phyloP scores from a whole-genome alignment of 2,113 vertebrate species.

The Callospermophilus lateralis region DNA sequence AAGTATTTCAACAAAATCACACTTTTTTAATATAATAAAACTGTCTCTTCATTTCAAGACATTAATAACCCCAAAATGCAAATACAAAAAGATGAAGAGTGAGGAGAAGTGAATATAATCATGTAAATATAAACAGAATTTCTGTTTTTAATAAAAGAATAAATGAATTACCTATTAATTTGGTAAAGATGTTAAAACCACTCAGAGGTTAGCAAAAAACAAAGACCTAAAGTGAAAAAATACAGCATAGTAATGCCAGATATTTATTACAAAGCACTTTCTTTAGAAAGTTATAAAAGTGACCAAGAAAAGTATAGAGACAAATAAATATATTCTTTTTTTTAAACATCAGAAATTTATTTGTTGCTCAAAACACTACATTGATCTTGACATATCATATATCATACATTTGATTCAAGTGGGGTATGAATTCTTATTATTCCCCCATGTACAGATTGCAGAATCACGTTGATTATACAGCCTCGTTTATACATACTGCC shows the following conservation, averaged over 20 bases:
- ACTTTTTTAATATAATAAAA: conserved; percentile 9
- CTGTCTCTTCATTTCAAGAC: conserved; percentile 6
- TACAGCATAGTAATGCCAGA: not conserved
- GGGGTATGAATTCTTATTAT: too few relatives aligned
- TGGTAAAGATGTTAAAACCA: not conserved
- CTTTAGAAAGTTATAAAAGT: not conserved
- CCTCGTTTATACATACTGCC: too few relatives aligned
- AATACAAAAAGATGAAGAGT: not conserved
- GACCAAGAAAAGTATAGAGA: not conserved
- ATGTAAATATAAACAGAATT: not conserved
- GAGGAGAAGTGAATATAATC: not conserved
- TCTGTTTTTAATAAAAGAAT: not conserved
- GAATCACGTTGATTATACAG: too few relatives aligned
- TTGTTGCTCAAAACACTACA: too few relatives aligned
- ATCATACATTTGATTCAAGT: too few relatives aligned
- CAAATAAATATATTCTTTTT: not conserved
- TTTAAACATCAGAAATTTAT: too few relatives aligned
- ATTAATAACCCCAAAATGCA: not conserved
- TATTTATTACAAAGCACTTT: conserved; percentile 28
- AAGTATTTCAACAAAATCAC: conserved; percentile 43
- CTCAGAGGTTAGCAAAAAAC: not conserved
- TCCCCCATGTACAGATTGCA: too few relatives aligned
- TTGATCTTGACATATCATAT: too few relatives aligned
- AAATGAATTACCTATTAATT: not conserved
- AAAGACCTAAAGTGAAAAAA: not conserved